Percentiles rank a stretch among this genome's conserved stretches.
phyloP scores from a whole-genome alignment of 2,888 invertebrate genomes.

The Tipula helvola region DNA sequence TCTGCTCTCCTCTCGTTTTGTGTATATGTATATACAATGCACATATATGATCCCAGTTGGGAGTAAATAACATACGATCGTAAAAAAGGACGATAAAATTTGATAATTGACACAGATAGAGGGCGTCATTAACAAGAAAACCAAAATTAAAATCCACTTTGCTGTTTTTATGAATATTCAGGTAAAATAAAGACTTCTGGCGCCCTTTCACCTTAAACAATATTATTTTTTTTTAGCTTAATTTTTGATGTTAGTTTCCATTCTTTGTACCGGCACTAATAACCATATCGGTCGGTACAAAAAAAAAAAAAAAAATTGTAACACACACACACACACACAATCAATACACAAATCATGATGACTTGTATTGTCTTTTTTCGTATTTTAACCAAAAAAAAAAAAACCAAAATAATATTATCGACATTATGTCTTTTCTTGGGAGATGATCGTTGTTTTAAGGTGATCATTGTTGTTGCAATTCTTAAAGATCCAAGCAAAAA shows the following conservation, averaged over 20 bases:
- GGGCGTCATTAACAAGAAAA: constrained; percentile 7
- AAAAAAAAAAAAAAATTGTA: not conserved
- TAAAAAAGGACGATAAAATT: constrained; percentile 5
- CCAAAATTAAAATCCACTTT: constrained; percentile 5
- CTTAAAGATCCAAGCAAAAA: not conserved
- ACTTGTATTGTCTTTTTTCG: not conserved
- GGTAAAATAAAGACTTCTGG: constrained; percentile 6
- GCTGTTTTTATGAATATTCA: constrained; percentile 5
- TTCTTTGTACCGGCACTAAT: not conserved
- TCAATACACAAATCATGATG: not conserved
- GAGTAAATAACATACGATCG: not conserved
- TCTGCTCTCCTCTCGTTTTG: not conserved
- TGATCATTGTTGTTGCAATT: not conserved
- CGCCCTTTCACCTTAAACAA: not conserved
- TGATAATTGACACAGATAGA: constrained; percentile 9
- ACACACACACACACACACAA: not conserved
- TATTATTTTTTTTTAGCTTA: not conserved
- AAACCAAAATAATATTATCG: not conserved
- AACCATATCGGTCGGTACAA: not conserved
- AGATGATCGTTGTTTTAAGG: not conserved
- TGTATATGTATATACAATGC: not conserved
- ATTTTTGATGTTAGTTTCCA: not conserved
- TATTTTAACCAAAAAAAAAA: not conserved
- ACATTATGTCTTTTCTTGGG: not conserved
- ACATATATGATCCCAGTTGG: not conserved